These are phyloP conservation scores for Helostoma temminkii DNA, from an alignment of 2,797 vertebrate genomes.

Conservation along the genomic window DNA sequence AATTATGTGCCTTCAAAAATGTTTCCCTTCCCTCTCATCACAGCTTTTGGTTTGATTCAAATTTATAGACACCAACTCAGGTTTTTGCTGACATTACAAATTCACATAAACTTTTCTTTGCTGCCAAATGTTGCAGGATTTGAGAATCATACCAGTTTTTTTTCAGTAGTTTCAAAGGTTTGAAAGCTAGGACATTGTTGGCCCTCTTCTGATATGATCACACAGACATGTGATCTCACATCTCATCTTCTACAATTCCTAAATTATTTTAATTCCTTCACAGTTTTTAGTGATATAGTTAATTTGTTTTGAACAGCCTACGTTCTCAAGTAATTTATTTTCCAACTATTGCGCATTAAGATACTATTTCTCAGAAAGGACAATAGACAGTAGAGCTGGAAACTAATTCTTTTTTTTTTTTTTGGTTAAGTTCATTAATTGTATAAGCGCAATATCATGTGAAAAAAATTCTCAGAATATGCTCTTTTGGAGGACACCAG, in stretches of 20 bases:
- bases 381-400: slow-evolving; percentile 1
- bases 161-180: background rate
- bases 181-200: background rate
- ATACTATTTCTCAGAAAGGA: background rate
- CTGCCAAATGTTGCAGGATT: slow-evolving; percentile 5
- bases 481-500: background rate
- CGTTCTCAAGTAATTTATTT: slow-evolving; percentile 4
- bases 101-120: too few species aligned
- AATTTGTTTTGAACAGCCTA: background rate
- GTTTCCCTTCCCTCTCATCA: too few species aligned
- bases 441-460: slow-evolving; percentile 13
- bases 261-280: background rate
- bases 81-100: too few species aligned
- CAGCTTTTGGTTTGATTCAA: too few species aligned
- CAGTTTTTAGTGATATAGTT: too few species aligned
- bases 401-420: slow-evolving; percentile 1
- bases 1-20: too few species aligned
- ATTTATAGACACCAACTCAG: too few species aligned
- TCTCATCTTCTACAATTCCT: slow-evolving; percentile 6
- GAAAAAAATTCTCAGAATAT: slow-evolving; percentile 34
- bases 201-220: slow-evolving; percentile 47
- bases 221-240: slow-evolving; percentile 54
- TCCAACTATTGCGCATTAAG: background rate
- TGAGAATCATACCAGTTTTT: background rate
- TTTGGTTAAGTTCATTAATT: slow-evolving; percentile 23